phyloP scores from a whole-genome alignment of 2,888 invertebrate species.

The Germaria angustata region DNA sequence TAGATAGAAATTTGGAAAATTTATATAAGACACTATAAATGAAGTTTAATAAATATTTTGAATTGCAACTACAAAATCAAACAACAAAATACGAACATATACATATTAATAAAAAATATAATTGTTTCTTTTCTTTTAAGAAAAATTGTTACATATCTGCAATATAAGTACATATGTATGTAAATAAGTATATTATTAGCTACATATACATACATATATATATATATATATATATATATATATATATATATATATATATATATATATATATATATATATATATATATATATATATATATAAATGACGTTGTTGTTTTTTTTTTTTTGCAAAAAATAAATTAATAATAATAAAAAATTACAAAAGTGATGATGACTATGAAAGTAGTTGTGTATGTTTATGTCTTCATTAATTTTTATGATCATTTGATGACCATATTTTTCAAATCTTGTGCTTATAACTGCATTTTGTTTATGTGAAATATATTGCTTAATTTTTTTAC shows the following conservation, averaged over 20 bases:
- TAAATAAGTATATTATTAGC: background rate
- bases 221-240: no score
- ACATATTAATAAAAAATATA: no score
- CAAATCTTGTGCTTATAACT: background rate
- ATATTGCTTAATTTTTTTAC: background rate
- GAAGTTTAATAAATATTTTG: background rate
- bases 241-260: no score
- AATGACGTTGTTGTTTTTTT: no score
- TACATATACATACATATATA: no score
- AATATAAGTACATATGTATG: background rate
- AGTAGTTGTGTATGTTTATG: no score
- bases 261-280: no score
- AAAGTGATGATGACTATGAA: background rate
- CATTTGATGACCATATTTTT: conserved; percentile 15
- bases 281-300: no score
- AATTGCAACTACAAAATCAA: background rate
- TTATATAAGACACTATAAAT: background rate
- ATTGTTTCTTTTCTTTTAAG: background rate
- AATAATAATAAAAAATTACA: no score
- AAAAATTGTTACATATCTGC: background rate
- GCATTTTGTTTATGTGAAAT: background rate
- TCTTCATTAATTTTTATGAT: conserved; percentile 10
- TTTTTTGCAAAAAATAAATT: no score
- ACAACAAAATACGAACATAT: no score
- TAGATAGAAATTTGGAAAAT: no score